Percentiles rank a stretch among this genome's conserved stretches.
Conservation (phyloP, 2,888 invertebrate genomes). For the Pterostichus niger region DNA sequence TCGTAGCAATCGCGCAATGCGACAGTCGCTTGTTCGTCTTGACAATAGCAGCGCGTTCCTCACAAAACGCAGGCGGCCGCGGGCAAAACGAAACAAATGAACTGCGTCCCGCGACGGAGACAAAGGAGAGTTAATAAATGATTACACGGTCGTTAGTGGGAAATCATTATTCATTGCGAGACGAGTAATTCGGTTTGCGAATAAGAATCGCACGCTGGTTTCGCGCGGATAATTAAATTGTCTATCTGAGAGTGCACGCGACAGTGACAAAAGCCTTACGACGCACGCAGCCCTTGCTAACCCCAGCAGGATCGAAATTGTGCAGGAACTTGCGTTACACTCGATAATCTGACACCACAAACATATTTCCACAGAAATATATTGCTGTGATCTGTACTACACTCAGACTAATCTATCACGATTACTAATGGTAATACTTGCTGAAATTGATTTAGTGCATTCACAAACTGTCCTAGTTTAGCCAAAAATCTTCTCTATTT, state of each 20-base stretch:
- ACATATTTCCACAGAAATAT: background rate
- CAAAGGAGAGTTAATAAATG: constrained; percentile 70
- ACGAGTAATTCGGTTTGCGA: constrained; percentile 56
- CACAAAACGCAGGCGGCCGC: background rate
- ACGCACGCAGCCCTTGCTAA: background rate
- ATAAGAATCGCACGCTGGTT: constrained; percentile 68
- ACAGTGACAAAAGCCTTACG: constrained; percentile 56
- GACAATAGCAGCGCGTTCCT: no score
- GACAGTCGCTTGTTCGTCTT: no score
- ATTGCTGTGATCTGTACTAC: no score
- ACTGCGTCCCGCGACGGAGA: constrained; percentile 62
- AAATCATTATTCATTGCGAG: constrained; percentile 70
- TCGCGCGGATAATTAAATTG: constrained; percentile 71
- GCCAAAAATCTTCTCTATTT: no score
- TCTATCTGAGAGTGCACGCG: constrained; percentile 67
- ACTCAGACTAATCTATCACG: no score
- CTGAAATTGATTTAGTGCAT: no score
- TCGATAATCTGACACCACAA: background rate
- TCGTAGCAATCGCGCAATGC: no score
- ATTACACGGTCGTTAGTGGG: constrained; percentile 70
- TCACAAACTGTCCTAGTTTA: no score
- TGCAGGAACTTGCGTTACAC: no score
- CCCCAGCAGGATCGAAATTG: no score
- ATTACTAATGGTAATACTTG: no score
- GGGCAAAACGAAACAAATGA: constrained; percentile 63